Base-by-base conservation (phyloP, 2,797 vertebrate genomes). In the Macropus fuliginosus region DNA sequence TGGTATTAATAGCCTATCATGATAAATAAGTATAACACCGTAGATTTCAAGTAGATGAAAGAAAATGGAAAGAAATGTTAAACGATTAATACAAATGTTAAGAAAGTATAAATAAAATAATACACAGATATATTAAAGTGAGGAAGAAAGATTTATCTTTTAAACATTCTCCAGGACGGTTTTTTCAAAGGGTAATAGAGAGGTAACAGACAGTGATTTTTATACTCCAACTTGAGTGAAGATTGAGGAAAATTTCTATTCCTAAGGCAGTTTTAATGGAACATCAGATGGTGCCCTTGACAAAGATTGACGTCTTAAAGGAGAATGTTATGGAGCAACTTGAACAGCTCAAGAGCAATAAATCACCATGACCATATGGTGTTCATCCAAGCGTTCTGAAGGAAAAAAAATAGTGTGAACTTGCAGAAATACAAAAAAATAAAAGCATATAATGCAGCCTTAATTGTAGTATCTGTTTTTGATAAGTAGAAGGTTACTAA, bases 361-460 rank as follows among this genome's bases (percentile, higher is more conserved):
- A 98, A 98, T 98, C 98, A 97, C 96, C 81, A 97, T 54, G 46
- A 98, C 96, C 98, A 98, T 98, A 98, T 99, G 98, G 98, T 98
- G 98, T 97, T 98, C 98, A 98, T 98, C 92, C 97, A 98, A 98
- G 56, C 81, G 97, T 96, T 93, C 95, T 98, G 97, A 98, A 98
- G 90, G 90, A 98, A 98, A 97, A 96, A 46, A 97, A 96, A 98
- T 97, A 97, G 96, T 98, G 93, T 97, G 94, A 98, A 98, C 96
- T 96, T 97, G 91, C 52, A 13, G 90, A 97, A 89, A 98, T 95
- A 95, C 10, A 93, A 91, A 34, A 94, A 66, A 95, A 56, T 91
- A 87, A 5, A 54, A 97, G 95, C 89, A 56, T 97, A 96, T 96
- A 96, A 95, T 96, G 93, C 92, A 97, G 21, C 6, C 56, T 92